Percentiles rank a stretch among this genome's conserved stretches.
Evolutionary conservation across 2,113 vertebrate species (phyloP).

Genomic region (Pontoporia blainvillei): DNA sequence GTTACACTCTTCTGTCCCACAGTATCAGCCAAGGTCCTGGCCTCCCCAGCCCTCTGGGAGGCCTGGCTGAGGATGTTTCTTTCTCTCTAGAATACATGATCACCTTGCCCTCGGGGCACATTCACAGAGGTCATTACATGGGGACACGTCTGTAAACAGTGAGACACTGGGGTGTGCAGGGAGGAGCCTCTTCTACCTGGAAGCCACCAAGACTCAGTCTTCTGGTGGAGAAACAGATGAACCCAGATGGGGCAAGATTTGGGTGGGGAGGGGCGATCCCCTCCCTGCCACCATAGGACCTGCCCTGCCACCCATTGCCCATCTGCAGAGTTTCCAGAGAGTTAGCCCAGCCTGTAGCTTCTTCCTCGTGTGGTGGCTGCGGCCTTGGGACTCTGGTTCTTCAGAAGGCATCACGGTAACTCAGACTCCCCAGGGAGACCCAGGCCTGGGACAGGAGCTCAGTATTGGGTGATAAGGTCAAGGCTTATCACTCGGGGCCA

Average conservation of each 20-base stretch:
- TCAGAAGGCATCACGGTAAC: background rate
- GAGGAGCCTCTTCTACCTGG: background rate
- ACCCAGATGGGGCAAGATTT: background rate
- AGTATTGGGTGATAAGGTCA: background rate
- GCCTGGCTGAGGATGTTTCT: background rate
- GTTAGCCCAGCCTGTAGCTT: no score
- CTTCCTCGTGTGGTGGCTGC: background rate
- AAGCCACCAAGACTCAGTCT: background rate
- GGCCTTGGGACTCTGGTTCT: background rate
- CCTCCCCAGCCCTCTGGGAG: background rate
- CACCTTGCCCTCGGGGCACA: constrained; percentile 14
- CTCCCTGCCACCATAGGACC: background rate
- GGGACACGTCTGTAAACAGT: background rate
- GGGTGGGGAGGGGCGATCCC: no score
- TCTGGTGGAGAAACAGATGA: background rate
- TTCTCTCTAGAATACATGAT: constrained; percentile 7
- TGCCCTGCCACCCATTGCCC: background rate
- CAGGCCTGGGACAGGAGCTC: background rate
- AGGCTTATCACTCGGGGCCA: background rate
- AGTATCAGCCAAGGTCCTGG: constrained; percentile 11
- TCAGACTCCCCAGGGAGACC: background rate
- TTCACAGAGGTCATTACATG: background rate
- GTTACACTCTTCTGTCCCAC: constrained; percentile 30
- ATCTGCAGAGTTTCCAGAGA: background rate
- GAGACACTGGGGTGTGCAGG: background rate